Percentiles rank a stretch among this genome's conserved stretches.
These are phyloP conservation scores for Habropoda laboriosa DNA, from an alignment of 1,140 invertebrate genomes.

Conservation along the genomic window DNA sequence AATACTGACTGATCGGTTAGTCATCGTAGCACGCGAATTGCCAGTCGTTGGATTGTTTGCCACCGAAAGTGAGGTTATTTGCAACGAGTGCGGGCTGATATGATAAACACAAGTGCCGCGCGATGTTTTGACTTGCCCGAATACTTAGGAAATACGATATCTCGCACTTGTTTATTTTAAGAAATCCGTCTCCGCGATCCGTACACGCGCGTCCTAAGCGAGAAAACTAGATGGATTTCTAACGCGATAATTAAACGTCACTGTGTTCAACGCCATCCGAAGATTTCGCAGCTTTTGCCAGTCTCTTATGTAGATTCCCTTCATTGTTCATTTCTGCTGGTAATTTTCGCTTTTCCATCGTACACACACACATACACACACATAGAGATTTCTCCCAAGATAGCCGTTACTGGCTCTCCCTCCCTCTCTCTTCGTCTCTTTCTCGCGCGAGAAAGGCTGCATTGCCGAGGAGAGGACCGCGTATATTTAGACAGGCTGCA, in stretches of 20 bases:
- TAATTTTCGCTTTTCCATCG: conserved; percentile 29
- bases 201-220: neutral
- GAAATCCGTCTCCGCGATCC: conserved; percentile 33
- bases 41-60: conserved; percentile 3
- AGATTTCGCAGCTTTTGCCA: neutral
- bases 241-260: neutral
- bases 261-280: neutral
- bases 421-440: no score
- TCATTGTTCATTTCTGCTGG: neutral
- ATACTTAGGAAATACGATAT: conserved; percentile 53
- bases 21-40: neutral
- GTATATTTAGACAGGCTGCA: conserved; percentile 76
- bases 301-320: no score
- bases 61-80: conserved; percentile 1
- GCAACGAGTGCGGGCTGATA: conserved; percentile 8
- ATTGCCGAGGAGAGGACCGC: conserved; percentile 61
- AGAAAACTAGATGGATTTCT: neutral
- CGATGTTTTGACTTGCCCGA: conserved; percentile 48
- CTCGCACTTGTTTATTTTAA: conserved; percentile 50
- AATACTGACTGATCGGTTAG: neutral
- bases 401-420: conserved; percentile 22
- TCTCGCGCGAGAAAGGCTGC: conserved; percentile 47
- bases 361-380: no score
- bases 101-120: conserved; percentile 36
- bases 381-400: conserved; percentile 48